These are phyloP conservation scores for Paramormyrops hopkinsi DNA, from an alignment of 2,797 vertebrate genomes.

Conservation along the genomic window DNA sequence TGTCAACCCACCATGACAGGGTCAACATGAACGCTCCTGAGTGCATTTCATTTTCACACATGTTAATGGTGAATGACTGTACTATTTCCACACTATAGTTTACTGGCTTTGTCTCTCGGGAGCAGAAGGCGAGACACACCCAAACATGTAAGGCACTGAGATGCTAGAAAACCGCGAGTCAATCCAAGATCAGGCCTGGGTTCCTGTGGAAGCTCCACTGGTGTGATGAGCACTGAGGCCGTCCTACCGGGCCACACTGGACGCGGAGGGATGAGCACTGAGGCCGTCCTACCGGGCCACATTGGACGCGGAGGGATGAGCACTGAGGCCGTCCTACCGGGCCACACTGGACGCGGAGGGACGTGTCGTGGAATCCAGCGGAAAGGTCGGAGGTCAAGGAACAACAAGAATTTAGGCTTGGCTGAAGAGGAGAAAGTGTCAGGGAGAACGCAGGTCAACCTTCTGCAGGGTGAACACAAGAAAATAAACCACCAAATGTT, in stretches of 20 bases:
- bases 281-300: neutral
- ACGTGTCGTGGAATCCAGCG: neutral
- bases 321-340: neutral
- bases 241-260: neutral
- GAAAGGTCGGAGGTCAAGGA: neutral
- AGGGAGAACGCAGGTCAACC: neutral
- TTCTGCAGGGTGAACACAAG: neutral
- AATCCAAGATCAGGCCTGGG: neutral
- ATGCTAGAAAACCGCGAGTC: neutral
- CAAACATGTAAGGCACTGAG: neutral
- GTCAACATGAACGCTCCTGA: neutral
- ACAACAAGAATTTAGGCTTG: neutral
- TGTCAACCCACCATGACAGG: neutral
- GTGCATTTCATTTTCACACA: neutral
- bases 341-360: neutral
- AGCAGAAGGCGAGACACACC: neutral
- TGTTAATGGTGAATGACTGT: neutral
- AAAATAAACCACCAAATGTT: neutral
- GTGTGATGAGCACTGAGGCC: neutral
- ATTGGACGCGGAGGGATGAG: neutral
- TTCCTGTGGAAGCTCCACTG: neutral
- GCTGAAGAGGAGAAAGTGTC: neutral
- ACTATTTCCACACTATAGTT: neutral
- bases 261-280: too few species aligned
- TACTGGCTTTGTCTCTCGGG: neutral